A percentile compares a stretch with the other conserved stretches of the same genome.
These are phyloP conservation scores for Galaxea fascicularis DNA, from an alignment of 92 coral and sea anemone species.

Conservation along the genomic window DNA sequence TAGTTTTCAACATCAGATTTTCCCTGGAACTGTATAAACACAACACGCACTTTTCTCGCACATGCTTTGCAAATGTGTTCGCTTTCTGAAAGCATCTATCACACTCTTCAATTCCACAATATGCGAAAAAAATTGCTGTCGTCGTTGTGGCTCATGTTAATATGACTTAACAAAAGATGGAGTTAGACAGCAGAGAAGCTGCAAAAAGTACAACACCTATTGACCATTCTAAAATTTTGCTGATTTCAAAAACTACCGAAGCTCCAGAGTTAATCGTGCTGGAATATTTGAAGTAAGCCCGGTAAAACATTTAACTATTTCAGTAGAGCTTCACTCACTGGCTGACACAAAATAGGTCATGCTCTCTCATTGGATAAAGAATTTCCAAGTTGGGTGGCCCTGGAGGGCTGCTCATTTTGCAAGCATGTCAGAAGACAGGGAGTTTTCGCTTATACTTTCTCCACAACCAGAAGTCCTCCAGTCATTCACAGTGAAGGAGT, in stretches of 20 bases:
- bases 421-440: slow-evolving; percentile 9
- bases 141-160: slow-evolving; percentile 28
- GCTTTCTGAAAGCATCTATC: slow-evolving; percentile 3
- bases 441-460: background rate
- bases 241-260: too few species aligned
- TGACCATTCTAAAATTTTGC: background rate
- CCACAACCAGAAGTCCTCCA: background rate
- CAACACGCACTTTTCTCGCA: slow-evolving; percentile 12
- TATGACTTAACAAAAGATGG: slow-evolving; percentile 25
- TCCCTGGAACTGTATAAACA: slow-evolving; percentile 3
- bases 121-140: slow-evolving; percentile 4
- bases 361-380: slow-evolving; percentile 33
- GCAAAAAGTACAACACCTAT: slow-evolving; percentile 22
- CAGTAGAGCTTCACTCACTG: background rate
- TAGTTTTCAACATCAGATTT: background rate
- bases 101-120: slow-evolving; percentile 15
- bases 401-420: background rate
- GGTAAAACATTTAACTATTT: too few species aligned
- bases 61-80: slow-evolving; percentile 20
- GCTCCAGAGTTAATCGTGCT: too few species aligned
- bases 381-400: background rate
- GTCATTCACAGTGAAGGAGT: background rate
- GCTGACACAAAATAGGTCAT: background rate
- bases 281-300: too few species aligned
- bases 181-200: slow-evolving; percentile 3